phyloP scores from a whole-genome alignment of 2,797 vertebrate species.

The Cryptoblepharus egeriae region DNA sequence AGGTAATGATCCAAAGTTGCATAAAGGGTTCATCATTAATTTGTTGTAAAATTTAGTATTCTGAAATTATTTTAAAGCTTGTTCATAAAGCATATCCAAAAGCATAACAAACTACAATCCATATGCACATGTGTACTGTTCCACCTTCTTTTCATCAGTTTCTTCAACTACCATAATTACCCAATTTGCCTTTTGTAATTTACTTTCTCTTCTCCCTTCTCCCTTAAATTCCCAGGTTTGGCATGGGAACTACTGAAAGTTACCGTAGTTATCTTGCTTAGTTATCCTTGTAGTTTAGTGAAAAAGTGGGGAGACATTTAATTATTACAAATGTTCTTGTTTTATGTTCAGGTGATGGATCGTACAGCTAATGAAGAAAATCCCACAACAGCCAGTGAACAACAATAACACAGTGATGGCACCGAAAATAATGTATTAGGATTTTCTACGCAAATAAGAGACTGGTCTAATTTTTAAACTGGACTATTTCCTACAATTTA shows the following conservation, averaged over 20 bases:
- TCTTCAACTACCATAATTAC: too few relatives aligned
- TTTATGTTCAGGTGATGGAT: constrained; percentile 77
- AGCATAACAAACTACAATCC: too few relatives aligned
- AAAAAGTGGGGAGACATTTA: background rate
- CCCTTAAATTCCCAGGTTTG: background rate
- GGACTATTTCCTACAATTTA: constrained; percentile 64
- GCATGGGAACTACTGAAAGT: background rate
- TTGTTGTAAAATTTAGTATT: background rate
- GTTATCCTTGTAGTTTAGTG: constrained; percentile 58
- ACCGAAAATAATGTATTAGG: constrained; percentile 44
- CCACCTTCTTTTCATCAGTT: background rate
- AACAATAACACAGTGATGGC: constrained; percentile 66
- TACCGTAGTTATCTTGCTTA: constrained; percentile 14
- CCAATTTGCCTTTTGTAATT: background rate
- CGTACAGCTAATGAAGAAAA: constrained; percentile 16
- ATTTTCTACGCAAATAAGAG: constrained; percentile 63
- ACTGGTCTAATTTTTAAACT: constrained; percentile 59
- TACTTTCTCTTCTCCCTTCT: background rate
- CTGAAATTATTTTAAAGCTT: background rate
- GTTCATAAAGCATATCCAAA: background rate
- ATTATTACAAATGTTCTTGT: constrained; percentile 10
- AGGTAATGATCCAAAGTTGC: too few relatives aligned
- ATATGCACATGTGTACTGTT: background rate
- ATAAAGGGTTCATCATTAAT: background rate
- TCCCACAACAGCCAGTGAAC: constrained; percentile 48